Evolutionary conservation across 2,113 vertebrate species (phyloP), one percentile per base, ranked within the genome.

Genomic region (Candoia aspera): DNA sequence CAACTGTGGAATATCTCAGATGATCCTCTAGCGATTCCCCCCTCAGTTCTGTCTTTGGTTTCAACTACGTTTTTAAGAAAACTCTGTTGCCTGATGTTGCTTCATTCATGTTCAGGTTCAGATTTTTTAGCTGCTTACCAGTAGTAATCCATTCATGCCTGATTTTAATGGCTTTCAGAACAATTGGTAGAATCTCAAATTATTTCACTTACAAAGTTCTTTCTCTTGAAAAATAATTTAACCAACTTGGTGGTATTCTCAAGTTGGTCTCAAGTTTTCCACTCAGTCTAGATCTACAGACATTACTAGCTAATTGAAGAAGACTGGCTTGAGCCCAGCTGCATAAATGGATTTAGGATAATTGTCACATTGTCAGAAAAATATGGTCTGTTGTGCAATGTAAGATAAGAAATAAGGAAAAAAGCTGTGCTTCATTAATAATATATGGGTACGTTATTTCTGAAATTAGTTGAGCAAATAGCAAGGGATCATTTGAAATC

Each of bases 161-260:
- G 0, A 29, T 46, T 88, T 21, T 26, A 88, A 15, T 23, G 90
- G 37, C 13, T 91, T 91, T 68, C 60, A 89, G 58, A 57, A 49
- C 23, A 73, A 89, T 83, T n/a, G 46, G 88, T 59, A 60, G 19
- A 86, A 33, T 89, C 24, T 57, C 55, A 53, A 62, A 49, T 89
- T 53, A 89, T 54, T 49, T 21, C 19, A 60, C 42, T 92, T 89
- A 68, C 2, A 58, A 42, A 37, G 42, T 58, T 42, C 24, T 90
- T 91, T n/a, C 83, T 62, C 92, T n/a, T 79, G 11, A 86, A 93
- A 54, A 88, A 83, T 92, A 87, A 83, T 92, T 49, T 33, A 11
- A 94, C 17, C 4, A 73, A 46, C 73, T 54, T 92, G 46, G 49
- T 59, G 87, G 55, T 85, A 64, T 1, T 26, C 11, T 64, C 62